These are phyloP conservation scores for Lordiphosa stackelbergi DNA, from an alignment of 1,140 invertebrate genomes.

Conservation along the genomic window DNA sequence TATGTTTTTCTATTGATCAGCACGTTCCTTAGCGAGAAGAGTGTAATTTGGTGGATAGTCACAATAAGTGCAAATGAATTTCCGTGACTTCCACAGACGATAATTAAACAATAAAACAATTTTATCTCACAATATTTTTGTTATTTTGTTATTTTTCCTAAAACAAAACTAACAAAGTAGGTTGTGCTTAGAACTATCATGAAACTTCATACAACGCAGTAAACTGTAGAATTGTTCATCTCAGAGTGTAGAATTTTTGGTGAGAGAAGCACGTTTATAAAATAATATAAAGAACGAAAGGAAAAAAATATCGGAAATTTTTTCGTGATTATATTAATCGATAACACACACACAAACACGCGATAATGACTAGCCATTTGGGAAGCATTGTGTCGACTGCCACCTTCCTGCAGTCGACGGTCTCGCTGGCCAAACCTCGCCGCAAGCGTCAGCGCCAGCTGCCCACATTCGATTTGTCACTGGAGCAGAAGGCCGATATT, in stretches of 20 bases:
- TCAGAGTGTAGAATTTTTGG: neutral
- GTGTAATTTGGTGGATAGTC: no score
- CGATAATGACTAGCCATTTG: neutral
- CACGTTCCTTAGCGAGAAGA: no score
- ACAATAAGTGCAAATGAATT: no score
- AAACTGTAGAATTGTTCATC: neutral
- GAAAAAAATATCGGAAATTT: neutral
- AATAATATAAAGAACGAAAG: slow-evolving; percentile 2
- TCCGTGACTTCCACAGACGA: no score
- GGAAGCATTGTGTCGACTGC: slow-evolving; percentile 24
- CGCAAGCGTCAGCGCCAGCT: slow-evolving; percentile 76
- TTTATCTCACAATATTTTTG: no score
- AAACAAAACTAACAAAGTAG: neutral
- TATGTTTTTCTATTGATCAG: no score
- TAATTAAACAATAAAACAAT: no score
- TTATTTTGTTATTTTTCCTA: no score
- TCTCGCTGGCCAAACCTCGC: slow-evolving; percentile 1
- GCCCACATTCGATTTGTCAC: slow-evolving; percentile 88
- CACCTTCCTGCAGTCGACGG: slow-evolving; percentile 12
- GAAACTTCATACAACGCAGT: neutral
- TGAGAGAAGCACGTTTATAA: neutral
- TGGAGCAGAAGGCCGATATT: slow-evolving; percentile 93
- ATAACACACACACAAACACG: neutral
- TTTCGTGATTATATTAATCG: neutral
- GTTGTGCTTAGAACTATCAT: neutral